Percentiles rank a stretch among this genome's conserved stretches.
Evolutionary conservation across 2,113 vertebrate species (phyloP).

Genomic region (Cygnus buccinator): DNA sequence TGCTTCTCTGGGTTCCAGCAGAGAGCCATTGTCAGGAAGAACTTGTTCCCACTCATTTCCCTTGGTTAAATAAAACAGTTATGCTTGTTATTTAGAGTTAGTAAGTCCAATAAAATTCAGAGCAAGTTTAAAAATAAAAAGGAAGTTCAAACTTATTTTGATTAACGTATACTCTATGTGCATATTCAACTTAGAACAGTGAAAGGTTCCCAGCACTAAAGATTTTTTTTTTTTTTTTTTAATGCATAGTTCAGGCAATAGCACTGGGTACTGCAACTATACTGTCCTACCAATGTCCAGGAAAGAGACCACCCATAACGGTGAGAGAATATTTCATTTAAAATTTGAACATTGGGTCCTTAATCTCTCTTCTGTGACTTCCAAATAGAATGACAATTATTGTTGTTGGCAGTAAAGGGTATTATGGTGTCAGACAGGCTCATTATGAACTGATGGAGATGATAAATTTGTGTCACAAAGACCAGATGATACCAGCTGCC

Average conservation of each 20-base stretch:
- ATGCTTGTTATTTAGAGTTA: slow-evolving; percentile 39
- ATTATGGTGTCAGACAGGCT: background rate
- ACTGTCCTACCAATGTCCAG: background rate
- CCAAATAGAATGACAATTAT: slow-evolving; percentile 19
- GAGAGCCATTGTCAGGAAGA: slow-evolving; percentile 61
- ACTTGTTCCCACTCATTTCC: slow-evolving; percentile 66
- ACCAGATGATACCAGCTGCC: slow-evolving; percentile 2
- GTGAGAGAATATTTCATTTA: slow-evolving; percentile 38
- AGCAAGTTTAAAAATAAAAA: slow-evolving; percentile 36
- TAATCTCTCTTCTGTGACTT: slow-evolving; percentile 26
- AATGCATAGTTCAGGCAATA: background rate
- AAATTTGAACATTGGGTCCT: slow-evolving; percentile 35
- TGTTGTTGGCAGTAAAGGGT: background rate
- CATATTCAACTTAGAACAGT: background rate
- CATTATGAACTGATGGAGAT: background rate
- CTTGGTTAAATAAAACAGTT: slow-evolving; percentile 63
- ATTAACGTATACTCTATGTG: background rate
- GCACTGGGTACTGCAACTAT: background rate
- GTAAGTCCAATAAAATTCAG: slow-evolving; percentile 24
- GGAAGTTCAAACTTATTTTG: slow-evolving; percentile 22
- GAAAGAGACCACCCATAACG: slow-evolving; percentile 55
- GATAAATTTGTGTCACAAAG: slow-evolving; percentile 40
- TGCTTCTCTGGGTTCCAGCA: slow-evolving; percentile 68
- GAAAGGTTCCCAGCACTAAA: background rate
- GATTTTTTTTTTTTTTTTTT: background rate